Evolutionary conservation across 2,888 invertebrate genomes (phyloP).

Genomic region (Abrostola tripartita): DNA sequence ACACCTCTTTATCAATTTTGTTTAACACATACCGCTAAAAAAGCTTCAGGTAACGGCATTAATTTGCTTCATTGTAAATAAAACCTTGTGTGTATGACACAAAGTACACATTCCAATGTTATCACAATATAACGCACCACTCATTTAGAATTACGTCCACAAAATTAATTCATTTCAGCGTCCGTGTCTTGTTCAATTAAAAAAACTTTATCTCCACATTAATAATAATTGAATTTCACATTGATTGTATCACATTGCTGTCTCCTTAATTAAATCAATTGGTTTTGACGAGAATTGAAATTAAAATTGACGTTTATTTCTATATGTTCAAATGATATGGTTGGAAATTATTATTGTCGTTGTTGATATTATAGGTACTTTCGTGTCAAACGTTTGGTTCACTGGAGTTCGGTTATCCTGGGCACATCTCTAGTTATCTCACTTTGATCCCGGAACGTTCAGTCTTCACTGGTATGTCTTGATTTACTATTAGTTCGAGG

Average conservation of each 20-base stretch:
- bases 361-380: slow-evolving; percentile 13
- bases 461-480: slow-evolving; percentile 60
- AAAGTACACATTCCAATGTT: slow-evolving; percentile 41
- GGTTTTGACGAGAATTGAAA: slow-evolving; percentile 12
- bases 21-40: slow-evolving; percentile 22
- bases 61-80: slow-evolving; percentile 14
- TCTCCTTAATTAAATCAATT: slow-evolving; percentile 10
- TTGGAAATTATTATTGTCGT: slow-evolving; percentile 42
- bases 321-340: slow-evolving; percentile 50
- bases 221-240: slow-evolving; percentile 18
- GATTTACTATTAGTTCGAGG: slow-evolving; percentile 59
- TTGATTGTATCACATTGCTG: slow-evolving; percentile 19
- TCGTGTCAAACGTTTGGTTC: not conserved
- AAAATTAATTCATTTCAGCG: slow-evolving; percentile 47
- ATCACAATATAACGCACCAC: slow-evolving; percentile 59
- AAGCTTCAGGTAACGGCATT: slow-evolving; percentile 11
- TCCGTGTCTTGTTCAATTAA: slow-evolving; percentile 22
- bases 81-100: slow-evolving; percentile 12
- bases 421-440: slow-evolving; percentile 7
- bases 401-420: slow-evolving; percentile 6
- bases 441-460: slow-evolving; percentile 58
- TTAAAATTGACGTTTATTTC: slow-evolving; percentile 41
- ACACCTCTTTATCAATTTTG: slow-evolving; percentile 20
- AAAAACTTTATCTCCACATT: slow-evolving; percentile 18
- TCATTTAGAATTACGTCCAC: slow-evolving; percentile 55